Percentiles rank a stretch among this genome's conserved stretches.
phyloP scores from a whole-genome alignment of 1,140 invertebrate genomes.

The Drosophila ohnishii region DNA sequence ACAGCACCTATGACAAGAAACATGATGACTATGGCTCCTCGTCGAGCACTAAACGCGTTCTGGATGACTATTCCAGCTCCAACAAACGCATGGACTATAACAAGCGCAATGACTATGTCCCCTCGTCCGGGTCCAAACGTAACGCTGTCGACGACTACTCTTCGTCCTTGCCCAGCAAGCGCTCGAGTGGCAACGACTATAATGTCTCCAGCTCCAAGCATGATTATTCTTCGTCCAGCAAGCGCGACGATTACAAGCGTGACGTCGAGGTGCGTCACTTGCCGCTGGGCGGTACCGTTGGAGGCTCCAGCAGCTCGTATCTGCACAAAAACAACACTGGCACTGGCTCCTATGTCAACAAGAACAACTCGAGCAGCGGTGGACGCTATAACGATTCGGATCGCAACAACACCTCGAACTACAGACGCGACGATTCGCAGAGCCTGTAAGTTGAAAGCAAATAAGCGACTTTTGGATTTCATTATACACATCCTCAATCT shows the following conservation, averaged over 20 bases:
- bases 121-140: constrained; percentile 61
- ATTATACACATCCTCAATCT: not conserved
- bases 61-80: constrained; percentile 71
- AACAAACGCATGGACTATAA: constrained; percentile 72
- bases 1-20: constrained; percentile 73
- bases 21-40: constrained; percentile 75
- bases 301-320: constrained; percentile 64
- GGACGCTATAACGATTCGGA: constrained; percentile 72
- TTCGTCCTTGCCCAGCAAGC: constrained; percentile 62
- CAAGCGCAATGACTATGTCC: constrained; percentile 70
- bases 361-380: constrained; percentile 60
- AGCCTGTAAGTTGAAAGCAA: constrained; percentile 40
- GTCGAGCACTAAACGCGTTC: constrained; percentile 55
- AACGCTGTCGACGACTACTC: constrained; percentile 70
- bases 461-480: no score
- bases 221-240: constrained; percentile 68
- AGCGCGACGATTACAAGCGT: constrained; percentile 72
- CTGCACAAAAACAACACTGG: constrained; percentile 61
- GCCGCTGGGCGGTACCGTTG: constrained; percentile 47
- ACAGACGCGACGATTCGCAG: constrained; percentile 73
- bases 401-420: constrained; percentile 62
- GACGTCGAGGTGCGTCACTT: constrained; percentile 74
- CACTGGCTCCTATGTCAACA: constrained; percentile 60
- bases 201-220: constrained; percentile 62
- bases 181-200: constrained; percentile 70